Conservation (phyloP, 1,140 invertebrate genomes). For the Zaprionus inermis region DNA sequence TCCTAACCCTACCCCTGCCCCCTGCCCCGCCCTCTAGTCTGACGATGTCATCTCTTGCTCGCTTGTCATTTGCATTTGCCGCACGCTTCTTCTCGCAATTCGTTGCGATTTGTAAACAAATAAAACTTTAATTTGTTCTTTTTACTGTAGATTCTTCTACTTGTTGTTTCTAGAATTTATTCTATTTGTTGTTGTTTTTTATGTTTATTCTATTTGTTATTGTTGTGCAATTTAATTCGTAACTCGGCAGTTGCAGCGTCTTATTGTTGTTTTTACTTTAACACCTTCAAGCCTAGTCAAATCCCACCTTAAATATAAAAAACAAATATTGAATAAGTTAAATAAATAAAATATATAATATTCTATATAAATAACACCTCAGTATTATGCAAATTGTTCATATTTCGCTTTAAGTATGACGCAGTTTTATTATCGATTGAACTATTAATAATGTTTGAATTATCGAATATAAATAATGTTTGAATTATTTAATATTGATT, state of each 20-base stretch:
- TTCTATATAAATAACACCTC: not conserved
- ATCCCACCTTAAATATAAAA: not conserved
- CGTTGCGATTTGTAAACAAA: slow-evolving; percentile 25
- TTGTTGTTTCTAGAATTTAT: too few species aligned
- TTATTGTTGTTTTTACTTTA: not conserved
- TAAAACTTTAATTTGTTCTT: slow-evolving; percentile 14
- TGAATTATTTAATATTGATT: too few species aligned
- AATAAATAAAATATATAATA: not conserved
- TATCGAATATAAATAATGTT: too few species aligned
- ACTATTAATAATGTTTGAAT: not conserved
- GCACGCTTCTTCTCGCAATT: slow-evolving; percentile 26
- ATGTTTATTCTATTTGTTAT: not conserved
- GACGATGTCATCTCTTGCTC: not conserved
- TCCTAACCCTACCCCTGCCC: not conserved
- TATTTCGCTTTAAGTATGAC: not conserved
- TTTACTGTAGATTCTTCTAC: too few species aligned
- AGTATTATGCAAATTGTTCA: not conserved
- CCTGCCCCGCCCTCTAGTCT: not conserved
- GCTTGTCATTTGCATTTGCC: slow-evolving; percentile 34
- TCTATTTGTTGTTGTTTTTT: not conserved
- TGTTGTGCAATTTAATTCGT: not conserved
- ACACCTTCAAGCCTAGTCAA: not conserved
- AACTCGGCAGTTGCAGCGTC: not conserved
- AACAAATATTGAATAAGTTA: not conserved
- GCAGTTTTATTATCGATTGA: not conserved